phyloP scores from a whole-genome alignment of 2,888 invertebrate genomes.

The Linnaemya vulpina region DNA sequence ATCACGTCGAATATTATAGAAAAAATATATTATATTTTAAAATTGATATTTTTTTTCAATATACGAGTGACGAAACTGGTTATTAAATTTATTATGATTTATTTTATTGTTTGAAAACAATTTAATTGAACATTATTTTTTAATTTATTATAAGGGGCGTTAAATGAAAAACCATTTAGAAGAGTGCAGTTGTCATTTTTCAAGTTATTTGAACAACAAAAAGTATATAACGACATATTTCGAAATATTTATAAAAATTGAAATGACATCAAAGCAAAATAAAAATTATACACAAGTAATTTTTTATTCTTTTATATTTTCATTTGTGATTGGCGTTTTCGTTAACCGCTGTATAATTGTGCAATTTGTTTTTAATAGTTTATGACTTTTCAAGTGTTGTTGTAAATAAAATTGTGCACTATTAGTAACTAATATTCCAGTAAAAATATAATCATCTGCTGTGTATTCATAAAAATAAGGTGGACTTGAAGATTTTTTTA shows the following conservation, averaged over 20 bases:
- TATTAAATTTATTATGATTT: constrained; percentile 60
- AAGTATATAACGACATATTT: constrained; percentile 6
- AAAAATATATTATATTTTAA: not conserved
- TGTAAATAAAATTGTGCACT: not conserved
- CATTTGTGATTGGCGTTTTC: constrained; percentile 28
- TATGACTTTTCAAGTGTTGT: not conserved
- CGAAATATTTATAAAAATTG: constrained; percentile 36
- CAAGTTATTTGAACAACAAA: constrained; percentile 7
- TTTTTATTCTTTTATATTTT: not conserved
- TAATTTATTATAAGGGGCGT: constrained; percentile 31
- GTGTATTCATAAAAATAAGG: no score
- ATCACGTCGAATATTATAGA: constrained; percentile 18
- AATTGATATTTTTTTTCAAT: not conserved
- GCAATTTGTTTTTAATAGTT: constrained; percentile 75
- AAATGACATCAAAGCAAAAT: constrained; percentile 41
- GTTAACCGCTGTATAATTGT: constrained; percentile 73
- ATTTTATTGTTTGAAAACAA: constrained; percentile 51
- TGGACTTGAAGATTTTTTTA: no score
- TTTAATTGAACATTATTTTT: constrained; percentile 19
- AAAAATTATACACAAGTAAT: constrained; percentile 47
- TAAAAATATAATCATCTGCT: no score
- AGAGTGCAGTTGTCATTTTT: constrained; percentile 7
- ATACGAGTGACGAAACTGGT: constrained; percentile 32
- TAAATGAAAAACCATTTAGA: constrained; percentile 22
- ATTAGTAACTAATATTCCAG: not conserved